Conservation (phyloP, 2,888 invertebrate genomes). For the Chrysina gloriosa region DNA sequence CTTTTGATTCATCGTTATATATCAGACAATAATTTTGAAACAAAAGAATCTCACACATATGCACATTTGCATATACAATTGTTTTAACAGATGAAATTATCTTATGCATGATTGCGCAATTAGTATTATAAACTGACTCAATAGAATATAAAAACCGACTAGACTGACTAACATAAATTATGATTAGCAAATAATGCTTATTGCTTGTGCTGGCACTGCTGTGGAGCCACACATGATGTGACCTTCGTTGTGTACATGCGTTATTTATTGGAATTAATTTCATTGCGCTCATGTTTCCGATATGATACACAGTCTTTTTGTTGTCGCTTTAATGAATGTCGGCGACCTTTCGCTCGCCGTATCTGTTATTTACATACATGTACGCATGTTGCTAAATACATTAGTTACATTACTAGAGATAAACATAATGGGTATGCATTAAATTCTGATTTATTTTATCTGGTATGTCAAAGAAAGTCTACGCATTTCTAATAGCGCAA, state of each 20-base stretch:
- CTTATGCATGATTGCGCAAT: constrained; percentile 6
- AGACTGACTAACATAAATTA: constrained; percentile 9
- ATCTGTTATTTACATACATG: constrained; percentile 10
- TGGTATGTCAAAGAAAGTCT: too few species aligned
- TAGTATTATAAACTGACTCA: not conserved
- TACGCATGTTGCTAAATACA: not conserved
- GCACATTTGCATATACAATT: not conserved
- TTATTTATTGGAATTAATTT: constrained; percentile 31
- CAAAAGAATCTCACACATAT: too few species aligned
- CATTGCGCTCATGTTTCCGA: constrained; percentile 32
- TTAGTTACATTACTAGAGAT: too few species aligned
- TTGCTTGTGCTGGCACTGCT: not conserved
- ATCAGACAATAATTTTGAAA: too few species aligned
- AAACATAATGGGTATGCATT: too few species aligned
- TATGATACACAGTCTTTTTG: constrained; percentile 22
- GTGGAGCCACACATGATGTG: not conserved
- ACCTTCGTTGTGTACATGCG: constrained; percentile 26
- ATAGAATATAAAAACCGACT: constrained; percentile 1
- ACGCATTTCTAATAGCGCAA: too few species aligned
- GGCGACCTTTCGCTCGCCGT: constrained; percentile 19
- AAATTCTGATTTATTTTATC: too few species aligned
- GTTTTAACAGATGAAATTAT: not conserved
- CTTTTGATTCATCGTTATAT: too few species aligned
- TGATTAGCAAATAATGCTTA: constrained; percentile 4
- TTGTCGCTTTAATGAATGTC: constrained; percentile 25